Base-by-base conservation (phyloP, 2,797 vertebrate species). In the Lepilemur septentrionalis region DNA sequence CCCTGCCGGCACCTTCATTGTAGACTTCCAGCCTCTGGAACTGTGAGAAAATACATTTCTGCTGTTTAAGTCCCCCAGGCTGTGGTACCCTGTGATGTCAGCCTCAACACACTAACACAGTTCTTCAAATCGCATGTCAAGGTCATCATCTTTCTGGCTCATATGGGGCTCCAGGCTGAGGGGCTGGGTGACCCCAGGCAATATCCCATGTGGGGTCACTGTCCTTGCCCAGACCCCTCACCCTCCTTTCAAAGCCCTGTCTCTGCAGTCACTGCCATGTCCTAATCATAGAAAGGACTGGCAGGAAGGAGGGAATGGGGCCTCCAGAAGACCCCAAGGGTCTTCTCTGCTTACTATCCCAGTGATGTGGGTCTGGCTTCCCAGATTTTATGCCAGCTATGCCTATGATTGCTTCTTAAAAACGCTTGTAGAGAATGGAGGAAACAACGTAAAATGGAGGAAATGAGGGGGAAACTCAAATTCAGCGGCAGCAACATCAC, bases 361-460 rank as follows among this genome's bases (percentile, higher is more conserved):
- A 50, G 25, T 23, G 9, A 81, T 11, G 17, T 4, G 28, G 7
- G 38, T 85, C 55, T 63, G 63, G 30, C 69, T 79, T 70, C 46
- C n/a, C 41, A 89, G 38, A 78, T 82, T 41, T 88, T 61, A 69
- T 41, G 50, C 85, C 91, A 1, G 14, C 5, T 72, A 4, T 55
- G 23, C 28, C 75, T 87, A 8, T 22, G n/a, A 75, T 6, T 55
- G 61, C 67, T 69, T 7, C 41, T 0, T n/a, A 18, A 38, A 79
- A 25, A 48, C 22, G 23, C 73, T 30, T 35, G 28, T 7, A 50
- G 32, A 55, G 43, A 75, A 57, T 65, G 35, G 43, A 75, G 35
- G n/a, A 92, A 96, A 85, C 13, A 89, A 73, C 46, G 59, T 63
- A 48, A 87, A 69, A 75, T 20, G 32, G 46, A 70, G 22, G 38